phyloP scores from a whole-genome alignment of 2,113 vertebrate genomes.

The Pachycephala philippinensis region DNA sequence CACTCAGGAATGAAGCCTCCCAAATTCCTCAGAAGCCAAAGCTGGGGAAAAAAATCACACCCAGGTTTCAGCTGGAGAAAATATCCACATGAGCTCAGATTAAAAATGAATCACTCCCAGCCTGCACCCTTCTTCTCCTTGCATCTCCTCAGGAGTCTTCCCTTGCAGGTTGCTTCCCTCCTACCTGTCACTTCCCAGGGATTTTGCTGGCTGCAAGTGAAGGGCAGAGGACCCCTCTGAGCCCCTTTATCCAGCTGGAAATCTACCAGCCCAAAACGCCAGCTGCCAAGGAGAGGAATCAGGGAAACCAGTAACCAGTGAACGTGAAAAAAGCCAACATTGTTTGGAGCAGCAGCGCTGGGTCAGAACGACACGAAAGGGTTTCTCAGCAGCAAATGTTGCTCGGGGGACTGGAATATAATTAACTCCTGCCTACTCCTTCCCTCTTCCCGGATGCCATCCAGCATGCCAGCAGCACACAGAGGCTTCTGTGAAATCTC shows the following conservation, averaged over 20 bases:
- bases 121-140: not conserved
- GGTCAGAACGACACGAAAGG: not conserved
- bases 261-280: not conserved
- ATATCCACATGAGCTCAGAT: not conserved
- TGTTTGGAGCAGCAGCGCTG: not conserved
- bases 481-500: not conserved
- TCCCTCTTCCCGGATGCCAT: not conserved
- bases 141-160: not conserved
- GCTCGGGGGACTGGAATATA: not conserved
- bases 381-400: not conserved
- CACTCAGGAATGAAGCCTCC: not conserved
- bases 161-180: not conserved
- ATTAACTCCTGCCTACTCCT: conserved; percentile 11
- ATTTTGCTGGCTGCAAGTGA: not conserved
- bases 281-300: not conserved
- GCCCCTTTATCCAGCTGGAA: not conserved
- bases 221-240: not conserved
- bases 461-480: not conserved
- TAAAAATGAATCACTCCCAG: not conserved
- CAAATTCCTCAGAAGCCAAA: not conserved
- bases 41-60: not conserved
- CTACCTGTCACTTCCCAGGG: not conserved
- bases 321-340: not conserved
- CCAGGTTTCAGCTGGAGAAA: not conserved
- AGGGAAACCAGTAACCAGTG: not conserved